Percentiles rank a stretch among this genome's conserved stretches.
phyloP scores from a whole-genome alignment of 2,797 vertebrate genomes.

The Pelodytes ibericus region DNA sequence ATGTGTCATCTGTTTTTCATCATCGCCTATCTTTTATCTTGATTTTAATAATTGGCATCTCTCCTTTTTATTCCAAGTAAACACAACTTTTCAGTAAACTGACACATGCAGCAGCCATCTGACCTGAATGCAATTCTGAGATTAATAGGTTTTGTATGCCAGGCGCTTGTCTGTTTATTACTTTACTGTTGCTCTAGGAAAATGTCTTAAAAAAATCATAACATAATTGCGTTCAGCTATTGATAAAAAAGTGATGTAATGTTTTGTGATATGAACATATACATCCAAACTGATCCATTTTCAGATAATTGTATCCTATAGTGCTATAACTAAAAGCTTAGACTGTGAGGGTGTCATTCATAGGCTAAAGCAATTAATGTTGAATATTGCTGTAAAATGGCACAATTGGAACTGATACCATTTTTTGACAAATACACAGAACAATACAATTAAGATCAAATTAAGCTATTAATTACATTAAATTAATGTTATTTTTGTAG shows the following conservation, averaged over 20 bases:
- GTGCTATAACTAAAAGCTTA: too few species aligned
- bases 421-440: too few species aligned
- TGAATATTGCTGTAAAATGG: too few species aligned
- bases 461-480: too few species aligned
- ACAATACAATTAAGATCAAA: too few species aligned
- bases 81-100: constrained; percentile 26
- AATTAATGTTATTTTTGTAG: too few species aligned
- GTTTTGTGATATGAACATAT: background rate
- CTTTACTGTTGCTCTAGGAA: background rate
- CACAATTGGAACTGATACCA: too few species aligned
- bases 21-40: constrained; percentile 46
- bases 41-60: constrained; percentile 50
- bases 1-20: constrained; percentile 50
- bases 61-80: constrained; percentile 10
- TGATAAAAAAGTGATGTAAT: background rate
- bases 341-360: too few species aligned
- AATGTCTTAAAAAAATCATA: background rate
- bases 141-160: constrained; percentile 13
- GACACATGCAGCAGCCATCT: constrained; percentile 14
- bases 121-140: constrained; percentile 5
- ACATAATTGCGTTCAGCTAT: too few species aligned
- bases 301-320: too few species aligned
- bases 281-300: background rate
- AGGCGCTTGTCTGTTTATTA: too few species aligned
- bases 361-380: too few species aligned